Evolutionary conservation across 2,113 vertebrate genomes (phyloP).

Genomic region (Pogona vitticeps): DNA sequence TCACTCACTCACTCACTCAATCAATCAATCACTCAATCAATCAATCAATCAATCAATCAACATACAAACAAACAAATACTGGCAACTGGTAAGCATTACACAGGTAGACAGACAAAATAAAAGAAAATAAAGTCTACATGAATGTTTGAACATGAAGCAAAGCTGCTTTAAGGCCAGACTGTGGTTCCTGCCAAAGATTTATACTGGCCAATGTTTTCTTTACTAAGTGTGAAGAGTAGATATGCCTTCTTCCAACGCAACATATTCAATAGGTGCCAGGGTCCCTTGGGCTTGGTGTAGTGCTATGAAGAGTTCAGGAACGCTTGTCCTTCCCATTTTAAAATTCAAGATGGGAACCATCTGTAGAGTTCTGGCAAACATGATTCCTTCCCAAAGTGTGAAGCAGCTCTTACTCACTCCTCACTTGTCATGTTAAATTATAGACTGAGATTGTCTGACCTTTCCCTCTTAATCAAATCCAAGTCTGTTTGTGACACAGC

Average conservation of each 20-base stretch:
- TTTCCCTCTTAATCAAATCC: conserved; percentile 9
- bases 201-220: not conserved
- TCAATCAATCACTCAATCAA: too few species aligned
- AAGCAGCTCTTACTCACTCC: conserved; percentile 29
- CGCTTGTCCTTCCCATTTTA: conserved; percentile 28
- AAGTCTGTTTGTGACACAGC: not conserved
- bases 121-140: not conserved
- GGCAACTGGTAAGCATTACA: too few species aligned
- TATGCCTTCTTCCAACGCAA: not conserved
- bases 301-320: not conserved
- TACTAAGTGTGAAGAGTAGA: not conserved
- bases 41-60: too few species aligned
- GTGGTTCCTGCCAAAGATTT: not conserved
- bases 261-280: not conserved
- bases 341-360: conserved; percentile 17
- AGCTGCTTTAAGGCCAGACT: not conserved
- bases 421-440: conserved; percentile 35
- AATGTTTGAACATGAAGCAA: too few species aligned
- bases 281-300: not conserved
- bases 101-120: not conserved
- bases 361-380: conserved; percentile 12
- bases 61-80: too few species aligned
- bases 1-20: too few species aligned
- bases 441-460: not conserved
- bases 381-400: conserved; percentile 20